Conservation (phyloP, 2,113 vertebrate species). For the Anthoscopus minutus region DNA sequence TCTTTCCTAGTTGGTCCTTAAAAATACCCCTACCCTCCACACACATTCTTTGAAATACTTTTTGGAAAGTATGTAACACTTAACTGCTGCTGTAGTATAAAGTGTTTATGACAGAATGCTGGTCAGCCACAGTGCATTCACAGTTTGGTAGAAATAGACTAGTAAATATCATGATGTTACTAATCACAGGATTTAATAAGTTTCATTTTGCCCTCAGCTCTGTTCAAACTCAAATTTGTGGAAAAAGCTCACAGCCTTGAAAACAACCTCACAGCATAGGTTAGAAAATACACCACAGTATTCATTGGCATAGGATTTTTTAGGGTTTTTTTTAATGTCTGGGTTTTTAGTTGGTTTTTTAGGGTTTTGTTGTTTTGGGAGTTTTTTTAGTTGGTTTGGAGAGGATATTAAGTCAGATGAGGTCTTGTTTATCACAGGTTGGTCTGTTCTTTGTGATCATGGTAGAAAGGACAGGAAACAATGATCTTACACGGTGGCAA, state of each 20-base stretch:
- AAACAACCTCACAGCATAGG: background rate
- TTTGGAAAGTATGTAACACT: background rate
- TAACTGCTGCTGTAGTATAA: background rate
- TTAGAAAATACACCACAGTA: background rate
- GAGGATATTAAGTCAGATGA: background rate
- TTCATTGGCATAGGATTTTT: background rate
- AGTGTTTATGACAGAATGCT: background rate
- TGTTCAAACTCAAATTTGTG: background rate
- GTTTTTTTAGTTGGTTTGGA: background rate
- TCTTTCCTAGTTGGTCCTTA: background rate
- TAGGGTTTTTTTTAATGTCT: background rate
- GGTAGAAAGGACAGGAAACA: background rate
- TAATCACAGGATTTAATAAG: background rate
- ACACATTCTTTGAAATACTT: constrained; percentile 7
- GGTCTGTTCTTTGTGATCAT: background rate
- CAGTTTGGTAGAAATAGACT: background rate
- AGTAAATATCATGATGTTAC: background rate
- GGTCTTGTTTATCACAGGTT: background rate
- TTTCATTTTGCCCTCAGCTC: background rate
- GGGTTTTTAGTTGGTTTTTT: background rate
- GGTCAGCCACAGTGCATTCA: background rate
- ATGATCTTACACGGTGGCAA: background rate
- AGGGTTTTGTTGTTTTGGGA: background rate
- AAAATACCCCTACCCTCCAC: background rate
- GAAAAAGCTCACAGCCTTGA: background rate